Evolutionary conservation across 2,797 vertebrate species (phyloP).

Genomic region (Danio tinwini): DNA sequence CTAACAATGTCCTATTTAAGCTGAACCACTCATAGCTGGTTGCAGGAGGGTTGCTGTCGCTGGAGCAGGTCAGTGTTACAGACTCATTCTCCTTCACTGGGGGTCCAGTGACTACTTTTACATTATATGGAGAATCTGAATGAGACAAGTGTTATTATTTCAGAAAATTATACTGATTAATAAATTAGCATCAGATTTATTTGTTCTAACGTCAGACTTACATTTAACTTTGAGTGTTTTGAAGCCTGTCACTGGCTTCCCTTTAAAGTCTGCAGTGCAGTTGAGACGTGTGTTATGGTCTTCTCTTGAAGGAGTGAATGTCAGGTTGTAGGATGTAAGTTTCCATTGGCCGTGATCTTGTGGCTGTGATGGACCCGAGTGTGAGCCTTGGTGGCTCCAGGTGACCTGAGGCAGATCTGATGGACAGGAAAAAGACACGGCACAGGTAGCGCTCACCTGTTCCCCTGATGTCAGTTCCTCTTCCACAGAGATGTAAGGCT

Average conservation of each 20-base stretch:
- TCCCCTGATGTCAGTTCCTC: conserved; percentile 50
- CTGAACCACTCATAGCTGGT: conserved; percentile 66
- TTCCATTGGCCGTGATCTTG: conserved; percentile 60
- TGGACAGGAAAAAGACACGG: conserved; percentile 69
- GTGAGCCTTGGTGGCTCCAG: conserved; percentile 69
- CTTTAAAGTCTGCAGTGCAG: conserved; percentile 64
- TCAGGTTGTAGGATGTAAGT: conserved; percentile 62
- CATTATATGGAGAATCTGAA: conserved; percentile 68
- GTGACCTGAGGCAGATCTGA: conserved; percentile 64
- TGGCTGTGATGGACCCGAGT: conserved; percentile 13
- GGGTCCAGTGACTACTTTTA: conserved; percentile 55
- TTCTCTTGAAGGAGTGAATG: conserved; percentile 55
- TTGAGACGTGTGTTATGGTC: conserved; percentile 64
- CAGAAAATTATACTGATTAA: not conserved
- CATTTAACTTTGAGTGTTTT: conserved; percentile 67
- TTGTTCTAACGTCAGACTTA: conserved; percentile 58
- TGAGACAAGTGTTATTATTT: conserved; percentile 54
- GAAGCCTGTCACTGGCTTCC: not conserved
- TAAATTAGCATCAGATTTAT: not conserved
- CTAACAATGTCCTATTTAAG: conserved; percentile 29
- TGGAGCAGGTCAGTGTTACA: conserved; percentile 65
- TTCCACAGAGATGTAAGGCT: conserved; percentile 56
- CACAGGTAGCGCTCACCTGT: conserved; percentile 64
- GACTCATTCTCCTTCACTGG: conserved; percentile 66
- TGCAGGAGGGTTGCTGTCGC: conserved; percentile 68